phyloP scores from a whole-genome alignment of 2,888 invertebrate species.

The Ophonus ardosiacus region DNA sequence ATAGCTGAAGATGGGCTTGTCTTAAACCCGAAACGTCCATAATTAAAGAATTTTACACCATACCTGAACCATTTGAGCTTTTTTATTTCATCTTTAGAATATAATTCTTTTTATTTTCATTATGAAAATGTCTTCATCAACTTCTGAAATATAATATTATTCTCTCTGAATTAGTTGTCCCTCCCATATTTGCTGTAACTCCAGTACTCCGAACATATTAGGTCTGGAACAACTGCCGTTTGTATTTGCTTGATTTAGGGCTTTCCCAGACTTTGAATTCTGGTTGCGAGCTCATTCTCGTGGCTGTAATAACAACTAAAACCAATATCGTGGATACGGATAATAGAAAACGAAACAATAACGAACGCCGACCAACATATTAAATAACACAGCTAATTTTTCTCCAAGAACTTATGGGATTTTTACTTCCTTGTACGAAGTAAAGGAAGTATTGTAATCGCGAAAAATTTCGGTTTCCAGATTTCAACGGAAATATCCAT shows the following conservation, averaged over 20 bases:
- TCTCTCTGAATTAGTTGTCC: too few relatives aligned
- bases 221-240: neutral
- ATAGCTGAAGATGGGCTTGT: too few relatives aligned
- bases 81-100: too few relatives aligned
- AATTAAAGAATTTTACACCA: too few relatives aligned
- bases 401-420: neutral
- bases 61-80: too few relatives aligned
- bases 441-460: too few relatives aligned
- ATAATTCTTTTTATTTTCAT: too few relatives aligned
- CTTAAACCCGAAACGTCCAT: too few relatives aligned
- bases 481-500: too few relatives aligned
- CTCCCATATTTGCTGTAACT: neutral
- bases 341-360: conserved; percentile 7
- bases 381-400: neutral
- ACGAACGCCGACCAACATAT: neutral
- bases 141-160: too few relatives aligned
- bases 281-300: neutral
- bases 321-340: neutral
- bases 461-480: too few relatives aligned
- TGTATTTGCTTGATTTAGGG: conserved; percentile 8
- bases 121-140: too few relatives aligned
- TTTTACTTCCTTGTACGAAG: neutral
- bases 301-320: neutral
- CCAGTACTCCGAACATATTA: neutral
- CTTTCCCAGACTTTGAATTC: conserved; percentile 1